phyloP scores from a whole-genome alignment of 2,113 vertebrate genomes.

The Ailuropoda melanoleuca region DNA sequence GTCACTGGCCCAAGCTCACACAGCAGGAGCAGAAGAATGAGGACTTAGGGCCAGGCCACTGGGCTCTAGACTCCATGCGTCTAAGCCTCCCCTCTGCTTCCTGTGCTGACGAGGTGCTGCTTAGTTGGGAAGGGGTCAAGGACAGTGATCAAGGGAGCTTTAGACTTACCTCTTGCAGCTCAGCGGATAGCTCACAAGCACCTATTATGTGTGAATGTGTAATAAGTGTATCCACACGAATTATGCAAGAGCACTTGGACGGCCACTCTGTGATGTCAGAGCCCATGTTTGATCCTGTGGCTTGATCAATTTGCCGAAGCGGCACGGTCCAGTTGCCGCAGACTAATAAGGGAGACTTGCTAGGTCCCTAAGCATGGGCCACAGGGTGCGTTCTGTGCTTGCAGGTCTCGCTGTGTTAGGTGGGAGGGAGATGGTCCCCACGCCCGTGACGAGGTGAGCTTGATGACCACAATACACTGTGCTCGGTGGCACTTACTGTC shows the following conservation, averaged over 20 bases:
- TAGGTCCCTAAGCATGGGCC: accelerated
- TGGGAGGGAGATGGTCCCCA: too few species aligned
- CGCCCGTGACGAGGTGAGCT: accelerated
- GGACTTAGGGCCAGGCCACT: accelerated
- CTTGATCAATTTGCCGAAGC: background rate
- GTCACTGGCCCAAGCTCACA: background rate
- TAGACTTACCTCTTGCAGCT: accelerated
- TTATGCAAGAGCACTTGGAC: background rate
- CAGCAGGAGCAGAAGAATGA: background rate
- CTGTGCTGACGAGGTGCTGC: too few species aligned
- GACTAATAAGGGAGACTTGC: too few species aligned
- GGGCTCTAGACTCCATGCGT: accelerated
- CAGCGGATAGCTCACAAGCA: background rate
- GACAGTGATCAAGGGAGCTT: background rate
- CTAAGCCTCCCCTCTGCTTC: accelerated
- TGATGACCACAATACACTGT: accelerated
- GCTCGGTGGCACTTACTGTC: accelerated
- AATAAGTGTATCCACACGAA: background rate
- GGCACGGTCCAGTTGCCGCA: background rate
- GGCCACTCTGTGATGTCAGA: background rate
- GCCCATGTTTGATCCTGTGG: background rate
- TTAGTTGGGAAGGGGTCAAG: background rate
- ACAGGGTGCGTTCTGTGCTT: accelerated
- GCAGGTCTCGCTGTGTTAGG: accelerated
- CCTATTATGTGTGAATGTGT: background rate